phyloP scores from a whole-genome alignment of 2,113 vertebrate species.

The Geothlypis trichas region DNA sequence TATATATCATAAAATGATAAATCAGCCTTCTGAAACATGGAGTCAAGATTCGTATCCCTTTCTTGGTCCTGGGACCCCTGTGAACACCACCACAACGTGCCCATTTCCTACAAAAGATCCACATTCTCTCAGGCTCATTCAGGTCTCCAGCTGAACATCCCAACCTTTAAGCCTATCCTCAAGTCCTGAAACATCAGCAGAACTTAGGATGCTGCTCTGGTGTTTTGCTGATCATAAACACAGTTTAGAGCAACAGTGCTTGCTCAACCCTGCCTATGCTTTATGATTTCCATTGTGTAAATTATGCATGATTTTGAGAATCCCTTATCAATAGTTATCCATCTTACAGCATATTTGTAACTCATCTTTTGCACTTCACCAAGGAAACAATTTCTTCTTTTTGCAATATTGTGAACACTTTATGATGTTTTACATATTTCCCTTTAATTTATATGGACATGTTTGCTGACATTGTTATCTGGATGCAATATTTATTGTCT shows the following conservation, averaged over 20 bases:
- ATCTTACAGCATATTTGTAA: background rate
- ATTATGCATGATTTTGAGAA: background rate
- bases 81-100: background rate
- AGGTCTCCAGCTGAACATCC: background rate
- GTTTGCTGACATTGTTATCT: background rate
- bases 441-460: background rate
- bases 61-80: too few species aligned
- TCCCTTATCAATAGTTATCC: background rate
- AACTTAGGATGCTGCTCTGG: background rate
- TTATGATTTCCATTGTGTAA: background rate
- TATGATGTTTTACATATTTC: background rate
- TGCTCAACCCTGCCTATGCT: background rate
- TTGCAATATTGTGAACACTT: background rate
- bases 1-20: too few species aligned
- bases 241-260: background rate
- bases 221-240: background rate
- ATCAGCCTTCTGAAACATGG: too few species aligned
- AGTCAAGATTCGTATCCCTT: too few species aligned
- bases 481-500: background rate
- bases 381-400: background rate
- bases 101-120: background rate
- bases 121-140: background rate
- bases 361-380: background rate
- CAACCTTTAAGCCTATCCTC: background rate
- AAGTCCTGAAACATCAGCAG: background rate